Conservation (phyloP, 2,797 vertebrate species). For the Rachycentron canadum region DNA sequence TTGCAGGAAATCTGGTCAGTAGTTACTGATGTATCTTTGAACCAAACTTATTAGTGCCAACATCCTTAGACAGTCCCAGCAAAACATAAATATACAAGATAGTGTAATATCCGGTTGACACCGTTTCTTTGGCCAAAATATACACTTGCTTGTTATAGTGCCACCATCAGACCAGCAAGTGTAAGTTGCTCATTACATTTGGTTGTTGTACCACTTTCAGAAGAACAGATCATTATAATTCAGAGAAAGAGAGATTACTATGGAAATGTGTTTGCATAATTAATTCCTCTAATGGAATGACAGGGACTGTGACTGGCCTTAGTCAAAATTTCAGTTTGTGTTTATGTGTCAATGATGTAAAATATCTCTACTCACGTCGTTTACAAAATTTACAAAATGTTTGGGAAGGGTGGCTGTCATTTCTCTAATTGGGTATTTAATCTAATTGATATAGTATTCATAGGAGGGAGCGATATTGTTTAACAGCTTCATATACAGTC, state of each 20-base stretch:
- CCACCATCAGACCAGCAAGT: slow-evolving; percentile 9
- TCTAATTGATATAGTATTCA: too few species aligned
- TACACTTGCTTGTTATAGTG: neutral
- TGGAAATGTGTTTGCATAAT: neutral
- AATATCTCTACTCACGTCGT: neutral
- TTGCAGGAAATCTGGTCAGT: too few species aligned
- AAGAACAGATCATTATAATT: neutral
- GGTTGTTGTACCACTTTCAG: neutral
- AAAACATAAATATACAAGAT: too few species aligned
- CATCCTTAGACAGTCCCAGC: too few species aligned
- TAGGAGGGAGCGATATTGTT: too few species aligned
- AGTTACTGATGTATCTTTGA: too few species aligned
- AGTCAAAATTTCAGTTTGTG: too few species aligned
- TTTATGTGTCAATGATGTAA: neutral
- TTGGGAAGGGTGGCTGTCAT: neutral
- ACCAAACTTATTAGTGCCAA: too few species aligned
- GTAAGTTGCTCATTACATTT: neutral
- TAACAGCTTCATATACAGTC: too few species aligned
- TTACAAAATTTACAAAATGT: neutral
- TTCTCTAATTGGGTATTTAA: neutral
- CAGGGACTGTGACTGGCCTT: too few species aligned
- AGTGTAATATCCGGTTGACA: too few species aligned
- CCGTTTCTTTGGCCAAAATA: too few species aligned
- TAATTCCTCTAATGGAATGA: neutral
- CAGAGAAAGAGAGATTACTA: neutral